These are phyloP conservation scores for Pocillopora damicornis DNA, from an alignment of 64 coral and sea anemone genomes.

Conservation along the genomic window DNA sequence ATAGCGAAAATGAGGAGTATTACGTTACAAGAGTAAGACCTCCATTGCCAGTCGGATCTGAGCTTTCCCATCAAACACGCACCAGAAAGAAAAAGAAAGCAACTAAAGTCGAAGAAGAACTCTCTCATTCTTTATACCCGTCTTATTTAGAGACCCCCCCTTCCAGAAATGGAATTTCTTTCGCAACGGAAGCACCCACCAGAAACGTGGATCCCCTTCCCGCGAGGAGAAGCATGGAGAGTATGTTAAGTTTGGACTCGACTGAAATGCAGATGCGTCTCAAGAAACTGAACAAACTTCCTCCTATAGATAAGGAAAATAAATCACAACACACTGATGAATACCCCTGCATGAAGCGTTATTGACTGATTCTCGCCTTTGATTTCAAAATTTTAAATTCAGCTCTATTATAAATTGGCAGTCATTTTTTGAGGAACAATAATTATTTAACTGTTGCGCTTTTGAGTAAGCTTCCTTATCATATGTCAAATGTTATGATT, in stretches of 20 bases:
- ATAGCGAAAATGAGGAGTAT: constrained; percentile 29
- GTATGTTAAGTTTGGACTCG: neutral
- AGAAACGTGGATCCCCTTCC: constrained; percentile 21
- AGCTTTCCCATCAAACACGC: neutral
- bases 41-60: constrained; percentile 1
- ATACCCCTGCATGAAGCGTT: neutral
- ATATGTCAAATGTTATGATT: neutral
- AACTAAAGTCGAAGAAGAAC: constrained; percentile 15
- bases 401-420: neutral
- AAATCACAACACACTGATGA: neutral
- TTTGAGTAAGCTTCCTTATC: too few relatives aligned
- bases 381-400: neutral
- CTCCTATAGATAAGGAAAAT: constrained; percentile 38
- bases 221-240: constrained; percentile 8
- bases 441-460: too few relatives aligned
- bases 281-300: constrained; percentile 23
- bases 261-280: neutral
- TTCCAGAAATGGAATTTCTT: constrained; percentile 22
- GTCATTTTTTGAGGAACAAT: neutral
- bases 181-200: neutral
- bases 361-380: neutral
- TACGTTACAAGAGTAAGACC: neutral
- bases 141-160: constrained; percentile 11
- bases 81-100: constrained; percentile 30
- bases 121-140: neutral